These are phyloP conservation scores for Drosophila orena DNA, from an alignment of 1,140 invertebrate genomes.

Conservation along the genomic window DNA sequence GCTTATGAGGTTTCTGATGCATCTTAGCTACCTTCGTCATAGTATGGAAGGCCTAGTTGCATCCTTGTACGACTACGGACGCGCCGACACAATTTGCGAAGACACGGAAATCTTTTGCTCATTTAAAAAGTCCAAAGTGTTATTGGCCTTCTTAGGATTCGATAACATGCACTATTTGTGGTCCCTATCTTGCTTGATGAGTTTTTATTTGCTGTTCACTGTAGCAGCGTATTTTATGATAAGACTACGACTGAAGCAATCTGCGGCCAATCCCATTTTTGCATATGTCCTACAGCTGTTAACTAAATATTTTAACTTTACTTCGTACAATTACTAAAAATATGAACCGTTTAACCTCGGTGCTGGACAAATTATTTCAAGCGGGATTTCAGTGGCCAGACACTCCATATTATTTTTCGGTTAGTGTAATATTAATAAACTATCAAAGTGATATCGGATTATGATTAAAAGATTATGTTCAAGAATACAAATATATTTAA, in stretches of 20 bases:
- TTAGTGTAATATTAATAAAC: too few species aligned
- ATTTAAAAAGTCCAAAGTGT: slow-evolving; percentile 87
- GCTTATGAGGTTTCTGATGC: slow-evolving; percentile 90
- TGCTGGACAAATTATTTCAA: slow-evolving; percentile 1
- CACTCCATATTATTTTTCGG: slow-evolving; percentile 10
- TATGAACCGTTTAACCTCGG: not conserved
- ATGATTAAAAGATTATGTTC: too few species aligned
- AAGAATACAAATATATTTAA: too few species aligned
- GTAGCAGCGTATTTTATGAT: slow-evolving; percentile 73
- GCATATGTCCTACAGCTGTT: slow-evolving; percentile 62
- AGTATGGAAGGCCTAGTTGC: slow-evolving; percentile 91
- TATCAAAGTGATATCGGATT: too few species aligned
- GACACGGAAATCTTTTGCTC: slow-evolving; percentile 89
- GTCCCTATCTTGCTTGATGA: slow-evolving; percentile 68
- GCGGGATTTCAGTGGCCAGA: slow-evolving; percentile 1
- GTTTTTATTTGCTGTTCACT: slow-evolving; percentile 78
- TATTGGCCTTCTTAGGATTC: slow-evolving; percentile 77
- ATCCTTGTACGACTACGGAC: slow-evolving; percentile 91
- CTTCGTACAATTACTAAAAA: slow-evolving; percentile 79
- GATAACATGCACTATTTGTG: slow-evolving; percentile 69
- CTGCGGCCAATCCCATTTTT: slow-evolving; percentile 49
- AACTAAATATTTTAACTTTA: slow-evolving; percentile 79
- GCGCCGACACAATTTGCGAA: slow-evolving; percentile 89
- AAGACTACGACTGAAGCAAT: slow-evolving; percentile 65
- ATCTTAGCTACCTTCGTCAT: slow-evolving; percentile 92